phyloP scores from a whole-genome alignment of 2,113 vertebrate genomes.

The Limnothrissa miodon region DNA sequence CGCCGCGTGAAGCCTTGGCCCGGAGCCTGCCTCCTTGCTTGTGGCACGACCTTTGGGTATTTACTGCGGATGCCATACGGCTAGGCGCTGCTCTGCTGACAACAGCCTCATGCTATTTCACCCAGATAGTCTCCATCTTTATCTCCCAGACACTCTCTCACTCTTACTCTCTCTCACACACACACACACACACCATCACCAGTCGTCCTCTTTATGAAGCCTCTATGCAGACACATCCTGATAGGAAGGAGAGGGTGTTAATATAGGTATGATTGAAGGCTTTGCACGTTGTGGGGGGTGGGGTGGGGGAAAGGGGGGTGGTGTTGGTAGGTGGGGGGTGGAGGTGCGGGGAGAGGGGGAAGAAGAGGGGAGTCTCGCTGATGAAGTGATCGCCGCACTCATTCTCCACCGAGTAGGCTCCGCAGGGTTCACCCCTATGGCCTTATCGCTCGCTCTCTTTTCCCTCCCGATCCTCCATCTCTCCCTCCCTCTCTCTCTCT shows the following conservation, averaged over 20 bases:
- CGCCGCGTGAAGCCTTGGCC: not conserved
- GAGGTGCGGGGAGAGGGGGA: not conserved
- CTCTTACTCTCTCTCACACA: slow-evolving; percentile 12
- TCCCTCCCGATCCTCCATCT: not conserved
- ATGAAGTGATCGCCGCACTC: slow-evolving; percentile 9
- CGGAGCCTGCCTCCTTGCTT: not conserved
- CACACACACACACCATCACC: not conserved
- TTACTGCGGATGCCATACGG: slow-evolving; percentile 12
- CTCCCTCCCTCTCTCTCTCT: slow-evolving; percentile 2
- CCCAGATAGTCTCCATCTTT: slow-evolving; percentile 17
- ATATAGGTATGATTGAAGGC: slow-evolving; percentile 16
- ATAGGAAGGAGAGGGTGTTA: slow-evolving; percentile 12
- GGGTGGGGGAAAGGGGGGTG: not conserved
- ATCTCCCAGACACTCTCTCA: slow-evolving; percentile 4
- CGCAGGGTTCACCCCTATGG: not conserved
- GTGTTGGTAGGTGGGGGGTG: not conserved
- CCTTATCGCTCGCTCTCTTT: slow-evolving; percentile 2
- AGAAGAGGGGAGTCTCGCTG: not conserved
- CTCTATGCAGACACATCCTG: slow-evolving; percentile 9
- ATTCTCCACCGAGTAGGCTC: not conserved
- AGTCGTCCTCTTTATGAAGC: slow-evolving; percentile 9
- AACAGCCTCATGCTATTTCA: slow-evolving; percentile 11
- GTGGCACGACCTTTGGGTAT: slow-evolving; percentile 8
- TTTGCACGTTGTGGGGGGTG: not conserved
- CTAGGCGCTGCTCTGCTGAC: not conserved